Evolutionary conservation across 1,140 invertebrate genomes (phyloP), one percentile per base, ranked within the genome.

Genomic region (Pollicipes pollicipes): DNA sequence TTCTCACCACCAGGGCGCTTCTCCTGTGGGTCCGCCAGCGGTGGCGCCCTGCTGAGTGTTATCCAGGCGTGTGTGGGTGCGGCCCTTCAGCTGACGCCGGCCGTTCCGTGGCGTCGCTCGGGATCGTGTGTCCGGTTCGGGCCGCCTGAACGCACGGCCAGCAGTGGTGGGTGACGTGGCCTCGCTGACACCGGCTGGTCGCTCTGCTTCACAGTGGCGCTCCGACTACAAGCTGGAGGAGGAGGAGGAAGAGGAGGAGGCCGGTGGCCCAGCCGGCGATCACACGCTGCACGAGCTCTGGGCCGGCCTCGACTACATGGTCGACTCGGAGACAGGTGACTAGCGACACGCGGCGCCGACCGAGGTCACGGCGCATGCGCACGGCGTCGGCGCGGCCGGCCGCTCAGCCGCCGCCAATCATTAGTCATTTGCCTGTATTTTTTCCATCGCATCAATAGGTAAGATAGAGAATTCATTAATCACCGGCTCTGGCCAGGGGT

Each of bases 391-490:
- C 45, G 45, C 45, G 13, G 45, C 6, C 45, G 45, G 45, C 45
- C 45, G 17, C 45, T 24, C 45, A 3, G 45, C 45, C 45, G 45
- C 45, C 45, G 17, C 45, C 45, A 58, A 58, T 58, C 45, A 58
- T 58, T 58, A 58, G 45, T 58, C 45, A 58, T 58, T 58, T 58
- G 45, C 45, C 45, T 58, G 45, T 58, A 58, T 58, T 58, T 21
- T 58, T 58, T 58, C 45, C 45, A 58, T 58, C 45, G 45, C 45
- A 58, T 58, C 45, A 58, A 58, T 58, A 58, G 45, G 45, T 58
- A 58, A 58, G 45, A 58, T 58, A 58, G 45, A 58, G 45, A 58
- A 58, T 58, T 58, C 45, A 58, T 58, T 58, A 58, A 58, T 58
- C 45, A 58, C 45, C 13, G 2, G 45, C 6, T 58, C 45, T 58